Percentiles rank a stretch among this genome's conserved stretches.
These are phyloP conservation scores for Pogonophryne albipinna DNA, from an alignment of 2,797 vertebrate species.

Conservation along the genomic window DNA sequence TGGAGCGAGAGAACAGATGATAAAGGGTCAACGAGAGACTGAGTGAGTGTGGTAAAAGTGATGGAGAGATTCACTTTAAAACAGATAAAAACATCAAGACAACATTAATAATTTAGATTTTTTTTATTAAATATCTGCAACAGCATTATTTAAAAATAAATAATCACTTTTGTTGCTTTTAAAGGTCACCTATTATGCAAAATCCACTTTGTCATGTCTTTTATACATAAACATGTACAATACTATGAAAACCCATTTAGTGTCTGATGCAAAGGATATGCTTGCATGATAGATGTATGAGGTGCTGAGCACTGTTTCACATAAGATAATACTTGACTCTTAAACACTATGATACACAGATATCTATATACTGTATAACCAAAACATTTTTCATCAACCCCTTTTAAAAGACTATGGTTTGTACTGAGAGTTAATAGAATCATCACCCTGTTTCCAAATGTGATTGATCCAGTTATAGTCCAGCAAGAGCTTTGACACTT, in stretches of 20 bases:
- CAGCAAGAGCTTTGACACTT: conserved; percentile 1
- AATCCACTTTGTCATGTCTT: too few species aligned
- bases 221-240: neutral
- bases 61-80: conserved; percentile 15
- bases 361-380: neutral
- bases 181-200: too few species aligned
- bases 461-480: neutral
- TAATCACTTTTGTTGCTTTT: too few species aligned
- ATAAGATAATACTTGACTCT: neutral
- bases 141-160: neutral
- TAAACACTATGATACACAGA: neutral
- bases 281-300: too few species aligned
- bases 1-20: conserved; percentile 11
- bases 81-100: neutral
- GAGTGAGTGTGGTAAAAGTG: conserved; percentile 23
- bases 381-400: neutral
- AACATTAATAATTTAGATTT: neutral
- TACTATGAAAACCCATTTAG: neutral
- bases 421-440: neutral
- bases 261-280: neutral
- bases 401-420: neutral
- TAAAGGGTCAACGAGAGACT: conserved; percentile 16
- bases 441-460: neutral
- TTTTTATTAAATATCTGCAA: neutral
- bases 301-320: neutral